Conservation (phyloP, 2,113 vertebrate genomes). For the Pionites leucogaster region DNA sequence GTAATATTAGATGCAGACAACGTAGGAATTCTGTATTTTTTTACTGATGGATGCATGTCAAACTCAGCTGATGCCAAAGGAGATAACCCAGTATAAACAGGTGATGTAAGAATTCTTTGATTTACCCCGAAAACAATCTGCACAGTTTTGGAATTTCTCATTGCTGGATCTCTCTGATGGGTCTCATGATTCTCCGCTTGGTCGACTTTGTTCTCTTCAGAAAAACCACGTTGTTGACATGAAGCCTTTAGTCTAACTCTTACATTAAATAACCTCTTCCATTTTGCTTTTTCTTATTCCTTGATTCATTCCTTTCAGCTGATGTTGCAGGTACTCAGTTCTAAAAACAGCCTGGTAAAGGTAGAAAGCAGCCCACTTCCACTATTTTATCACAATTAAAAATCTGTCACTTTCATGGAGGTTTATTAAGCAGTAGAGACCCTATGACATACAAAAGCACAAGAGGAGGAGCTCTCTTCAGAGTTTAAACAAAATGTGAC, state of each 20-base stretch:
- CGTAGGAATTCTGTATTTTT: neutral
- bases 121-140: conserved; percentile 1
- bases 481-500: neutral
- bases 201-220: neutral
- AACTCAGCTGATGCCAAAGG: neutral
- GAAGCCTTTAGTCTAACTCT: neutral
- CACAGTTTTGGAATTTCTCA: neutral
- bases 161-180: neutral
- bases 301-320: neutral
- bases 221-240: neutral
- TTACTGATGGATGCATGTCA: conserved; percentile 1
- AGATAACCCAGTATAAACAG: conserved; percentile 37
- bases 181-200: neutral
- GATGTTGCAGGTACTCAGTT: neutral
- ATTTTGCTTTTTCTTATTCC: neutral
- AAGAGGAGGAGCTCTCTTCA: neutral
- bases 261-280: neutral
- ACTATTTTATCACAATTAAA: neutral
- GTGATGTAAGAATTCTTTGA: neutral
- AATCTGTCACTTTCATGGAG: neutral
- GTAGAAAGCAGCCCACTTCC: neutral
- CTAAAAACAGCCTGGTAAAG: neutral
- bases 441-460: neutral
- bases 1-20: neutral
- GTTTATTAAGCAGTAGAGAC: neutral